Evolutionary conservation across 2,888 invertebrate species (phyloP), one percentile per base, ranked within the genome.

Genomic region (Ephialtes manifestator): DNA sequence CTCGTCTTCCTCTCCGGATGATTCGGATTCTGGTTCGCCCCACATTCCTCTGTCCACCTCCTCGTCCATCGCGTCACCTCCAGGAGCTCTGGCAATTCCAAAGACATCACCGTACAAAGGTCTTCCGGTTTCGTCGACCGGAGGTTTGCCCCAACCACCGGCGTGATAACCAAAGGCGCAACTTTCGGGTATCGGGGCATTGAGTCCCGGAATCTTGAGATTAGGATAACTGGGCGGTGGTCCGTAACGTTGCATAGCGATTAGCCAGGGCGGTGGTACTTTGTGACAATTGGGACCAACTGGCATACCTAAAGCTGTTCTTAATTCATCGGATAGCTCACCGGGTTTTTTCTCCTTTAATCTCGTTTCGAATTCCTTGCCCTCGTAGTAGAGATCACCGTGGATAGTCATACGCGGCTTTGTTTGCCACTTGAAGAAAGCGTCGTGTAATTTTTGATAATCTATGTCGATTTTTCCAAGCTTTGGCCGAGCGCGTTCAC

Each of bases 401-500:
- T 99, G 99, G 90, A 99, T 99, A 0, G 99, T 99, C 98, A 99
- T 99, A 87, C 98, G 97, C 0, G 99, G 99, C 94, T 99, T 99
- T 0, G 99, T 99, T 94, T 99, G 99, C 98, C 99, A 99, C 93
- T 98, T 97, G 95, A 99, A 99, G 95, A 99, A 99, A 0, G 99
- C 99, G 92, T 99, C 99, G 91, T 99, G 99, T 31, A 99, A 95
- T 93, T 99, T 99, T 94, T 99, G 99, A 94, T 99, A 99, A 95
- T 99, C 99, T 88, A 99, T 99, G 94, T 99, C 99, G 90, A 99
- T 99, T 95, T 99, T 99, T 46, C 99, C 99, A 92, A 99, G 96
- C 94, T 99, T 99, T 0, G 99, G 99, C 28, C 99, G 96, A 0
- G 99, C 97, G 84, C 99, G 96, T 93, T 99, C 99, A 28, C 99